Base-by-base conservation (phyloP, 2,797 vertebrate species). In the Holocentrus rufus region DNA sequence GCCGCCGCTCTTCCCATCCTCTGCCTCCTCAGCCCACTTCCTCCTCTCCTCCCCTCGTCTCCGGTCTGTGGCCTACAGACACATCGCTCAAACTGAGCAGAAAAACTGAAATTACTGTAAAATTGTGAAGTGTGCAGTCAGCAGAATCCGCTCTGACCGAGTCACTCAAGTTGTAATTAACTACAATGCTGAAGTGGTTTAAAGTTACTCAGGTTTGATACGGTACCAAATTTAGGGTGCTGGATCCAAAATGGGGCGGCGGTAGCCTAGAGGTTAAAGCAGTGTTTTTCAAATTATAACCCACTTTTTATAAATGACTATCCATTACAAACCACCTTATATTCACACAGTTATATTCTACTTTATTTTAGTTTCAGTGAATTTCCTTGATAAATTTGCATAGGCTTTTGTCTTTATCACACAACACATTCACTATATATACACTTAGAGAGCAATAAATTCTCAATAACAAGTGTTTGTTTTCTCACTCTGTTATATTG, bases 1-100 rank as follows among this genome's bases (percentile, higher is more conserved):
- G 17, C 85, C 70, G 70, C 77, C 63, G 70, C 59, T 69, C 76
- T 60, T 77, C 76, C 80, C 68, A 47, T 79, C 76, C 56, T 81
- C 59, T 54, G 63, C 69, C 65, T 76, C 80, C 80, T 84, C 54
- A 78, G 30, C 64, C 59, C 76, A 62, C 9, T 56, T 61, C 60
- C 70, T 61, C 64, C 39, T 50, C 39, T 58, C 64, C 76, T 68
- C 76, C 55, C 49, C 31, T 77, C n/a, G 1, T 63, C 49, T 66
- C 58, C 80, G 54, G 36, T 79, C 65, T 23, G n/a, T 67, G 67
- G 76, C 73, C 76, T 61, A 71, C 72, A 53, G 74, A 82, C 61
- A 76, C 31, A 68, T 72, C 20, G 61, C 66, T 66, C 60, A 82
- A 87, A 71, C 71, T 67, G 74, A 70, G 75, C 56, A 71, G 70